A percentile compares a stretch with the other conserved stretches of the same genome.
Evolutionary conservation across 2,888 invertebrate genomes (phyloP).

Genomic region (Branchellion lobata): DNA sequence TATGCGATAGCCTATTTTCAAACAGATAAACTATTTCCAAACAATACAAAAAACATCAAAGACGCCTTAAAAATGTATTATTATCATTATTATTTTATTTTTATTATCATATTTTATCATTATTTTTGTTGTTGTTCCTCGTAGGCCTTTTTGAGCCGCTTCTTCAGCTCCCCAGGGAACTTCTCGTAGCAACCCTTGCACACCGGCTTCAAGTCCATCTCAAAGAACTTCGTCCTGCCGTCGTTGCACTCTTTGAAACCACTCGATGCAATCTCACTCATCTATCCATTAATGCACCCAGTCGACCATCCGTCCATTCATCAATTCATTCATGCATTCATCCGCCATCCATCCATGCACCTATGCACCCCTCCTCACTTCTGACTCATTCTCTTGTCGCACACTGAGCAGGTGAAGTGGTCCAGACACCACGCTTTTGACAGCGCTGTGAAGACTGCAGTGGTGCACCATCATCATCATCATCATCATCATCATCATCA

Average conservation of each 20-base stretch:
- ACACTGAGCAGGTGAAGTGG: slow-evolving; percentile 95
- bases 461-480: too few relatives aligned
- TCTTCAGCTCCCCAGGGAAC: slow-evolving; percentile 88
- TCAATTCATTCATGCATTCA: neutral
- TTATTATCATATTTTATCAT: neutral
- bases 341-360: too few relatives aligned
- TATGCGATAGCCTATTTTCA: too few relatives aligned
- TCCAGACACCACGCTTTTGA: slow-evolving; percentile 99
- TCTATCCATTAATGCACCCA: too few relatives aligned
- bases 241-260: too few relatives aligned
- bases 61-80: neutral
- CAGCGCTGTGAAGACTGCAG: slow-evolving; percentile 87
- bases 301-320: too few relatives aligned
- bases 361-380: too few relatives aligned
- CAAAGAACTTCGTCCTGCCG: slow-evolving; percentile 87
- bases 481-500: too few relatives aligned
- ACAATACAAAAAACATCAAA: neutral
- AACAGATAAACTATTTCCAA: neutral
- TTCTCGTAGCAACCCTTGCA: slow-evolving; percentile 98
- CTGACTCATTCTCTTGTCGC: slow-evolving; percentile 86
- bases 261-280: too few relatives aligned
- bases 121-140: slow-evolving; percentile 53
- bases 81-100: neutral
- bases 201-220: slow-evolving; percentile 92
- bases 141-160: slow-evolving; percentile 80